A percentile compares a stretch with the other conserved stretches of the same genome.
These are phyloP conservation scores for Homarus americanus DNA, from an alignment of 1,140 invertebrate genomes.

Conservation along the genomic window DNA sequence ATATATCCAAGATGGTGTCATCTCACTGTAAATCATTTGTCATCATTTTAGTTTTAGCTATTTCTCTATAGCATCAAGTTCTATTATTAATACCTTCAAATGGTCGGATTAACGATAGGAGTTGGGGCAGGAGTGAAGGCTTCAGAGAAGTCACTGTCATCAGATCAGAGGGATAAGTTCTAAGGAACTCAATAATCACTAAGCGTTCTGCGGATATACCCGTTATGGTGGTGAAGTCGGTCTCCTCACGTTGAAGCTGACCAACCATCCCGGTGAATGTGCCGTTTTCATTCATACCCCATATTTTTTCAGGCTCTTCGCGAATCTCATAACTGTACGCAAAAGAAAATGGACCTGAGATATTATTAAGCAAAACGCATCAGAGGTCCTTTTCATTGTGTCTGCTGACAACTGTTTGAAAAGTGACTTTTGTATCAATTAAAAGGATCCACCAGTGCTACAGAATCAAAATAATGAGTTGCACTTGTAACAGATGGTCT, in stretches of 20 bases:
- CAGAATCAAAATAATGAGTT: too few species aligned
- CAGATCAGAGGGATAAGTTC: neutral
- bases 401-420: too few species aligned
- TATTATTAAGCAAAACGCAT: too few species aligned
- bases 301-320: neutral
- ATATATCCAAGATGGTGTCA: too few species aligned
- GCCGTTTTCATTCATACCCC: neutral
- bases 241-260: slow-evolving; percentile 27
- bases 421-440: too few species aligned
- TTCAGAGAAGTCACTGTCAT: neutral
- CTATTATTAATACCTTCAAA: slow-evolving; percentile 12
- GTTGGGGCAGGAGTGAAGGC: neutral
- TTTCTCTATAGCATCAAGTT: too few species aligned
- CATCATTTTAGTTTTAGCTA: too few species aligned
- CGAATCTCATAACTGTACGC: neutral
- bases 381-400: too few species aligned
- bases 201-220: neutral
- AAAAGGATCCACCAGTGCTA: too few species aligned
- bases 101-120: neutral
- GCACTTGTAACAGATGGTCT: too few species aligned
- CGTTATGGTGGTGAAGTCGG: neutral
- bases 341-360: too few species aligned
- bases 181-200: neutral
- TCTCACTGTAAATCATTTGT: too few species aligned
- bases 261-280: slow-evolving; percentile 23